These are phyloP conservation scores for Microtus richardsoni DNA, from an alignment of 2,113 vertebrate genomes.

Conservation along the genomic window DNA sequence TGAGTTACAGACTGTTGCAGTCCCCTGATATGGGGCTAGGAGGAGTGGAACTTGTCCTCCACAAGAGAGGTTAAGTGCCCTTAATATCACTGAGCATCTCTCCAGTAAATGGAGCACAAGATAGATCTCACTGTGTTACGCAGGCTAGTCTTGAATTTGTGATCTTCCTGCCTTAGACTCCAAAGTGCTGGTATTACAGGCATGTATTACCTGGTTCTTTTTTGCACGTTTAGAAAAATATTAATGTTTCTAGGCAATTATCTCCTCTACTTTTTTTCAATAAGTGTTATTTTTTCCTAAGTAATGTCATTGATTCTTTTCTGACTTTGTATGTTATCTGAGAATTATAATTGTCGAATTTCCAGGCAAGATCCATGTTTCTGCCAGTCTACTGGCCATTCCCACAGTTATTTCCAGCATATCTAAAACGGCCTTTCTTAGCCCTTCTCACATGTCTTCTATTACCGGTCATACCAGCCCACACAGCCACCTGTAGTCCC, in stretches of 20 bases:
- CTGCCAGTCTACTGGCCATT: neutral
- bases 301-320: neutral
- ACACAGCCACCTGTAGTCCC: neutral
- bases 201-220: neutral
- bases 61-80: neutral
- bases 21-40: neutral
- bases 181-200: neutral
- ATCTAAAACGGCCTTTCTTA: constrained; percentile 28
- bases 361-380: neutral
- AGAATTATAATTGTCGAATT: neutral
- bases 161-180: neutral
- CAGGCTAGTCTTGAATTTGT: neutral
- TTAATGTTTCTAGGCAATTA: neutral
- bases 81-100: neutral
- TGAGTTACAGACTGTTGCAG: neutral
- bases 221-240: neutral
- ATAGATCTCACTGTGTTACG: neutral
- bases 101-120: neutral
- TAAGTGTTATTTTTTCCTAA: neutral
- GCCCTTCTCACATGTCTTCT: neutral
- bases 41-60: neutral
- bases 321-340: neutral
- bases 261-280: neutral
- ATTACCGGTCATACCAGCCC: neutral
- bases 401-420: neutral